Conservation (phyloP, 92 coral and sea anemone species). For the Parazoanthus darwini region DNA sequence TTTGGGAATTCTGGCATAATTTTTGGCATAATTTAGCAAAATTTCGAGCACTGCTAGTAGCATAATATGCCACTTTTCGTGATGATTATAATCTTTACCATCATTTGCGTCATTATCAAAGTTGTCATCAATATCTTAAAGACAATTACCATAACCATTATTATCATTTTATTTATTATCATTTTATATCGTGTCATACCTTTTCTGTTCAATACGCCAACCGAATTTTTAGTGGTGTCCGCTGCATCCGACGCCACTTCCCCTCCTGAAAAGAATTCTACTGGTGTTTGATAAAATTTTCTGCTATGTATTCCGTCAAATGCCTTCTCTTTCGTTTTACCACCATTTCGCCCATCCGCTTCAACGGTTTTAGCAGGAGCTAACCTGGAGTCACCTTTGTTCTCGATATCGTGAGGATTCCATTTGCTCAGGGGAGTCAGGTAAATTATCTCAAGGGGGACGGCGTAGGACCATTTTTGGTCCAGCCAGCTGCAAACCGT, state of each 20-base stretch:
- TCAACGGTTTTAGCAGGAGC: constrained; percentile 70
- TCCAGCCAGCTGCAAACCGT: constrained; percentile 41
- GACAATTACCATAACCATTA: too few relatives aligned
- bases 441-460: constrained; percentile 90
- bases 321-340: constrained; percentile 64
- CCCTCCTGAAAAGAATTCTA: constrained; percentile 65
- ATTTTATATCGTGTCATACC: constrained; percentile 11
- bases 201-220: constrained; percentile 63
- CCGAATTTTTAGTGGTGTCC: constrained; percentile 69
- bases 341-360: constrained; percentile 69
- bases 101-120: too few relatives aligned
- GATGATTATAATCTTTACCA: too few relatives aligned
- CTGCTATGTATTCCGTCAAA: constrained; percentile 69
- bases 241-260: constrained; percentile 68
- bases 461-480: constrained; percentile 88
- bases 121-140: too few relatives aligned
- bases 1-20: too few relatives aligned
- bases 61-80: too few relatives aligned
- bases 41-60: too few relatives aligned
- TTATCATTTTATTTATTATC: too few relatives aligned
- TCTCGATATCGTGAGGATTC: constrained; percentile 82
- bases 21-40: too few relatives aligned
- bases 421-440: constrained; percentile 87
- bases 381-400: constrained; percentile 66
- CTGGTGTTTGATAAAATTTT: constrained; percentile 66